Evolutionary conservation across 1,140 invertebrate species (phyloP).

Genomic region (Microplitis demolitor): DNA sequence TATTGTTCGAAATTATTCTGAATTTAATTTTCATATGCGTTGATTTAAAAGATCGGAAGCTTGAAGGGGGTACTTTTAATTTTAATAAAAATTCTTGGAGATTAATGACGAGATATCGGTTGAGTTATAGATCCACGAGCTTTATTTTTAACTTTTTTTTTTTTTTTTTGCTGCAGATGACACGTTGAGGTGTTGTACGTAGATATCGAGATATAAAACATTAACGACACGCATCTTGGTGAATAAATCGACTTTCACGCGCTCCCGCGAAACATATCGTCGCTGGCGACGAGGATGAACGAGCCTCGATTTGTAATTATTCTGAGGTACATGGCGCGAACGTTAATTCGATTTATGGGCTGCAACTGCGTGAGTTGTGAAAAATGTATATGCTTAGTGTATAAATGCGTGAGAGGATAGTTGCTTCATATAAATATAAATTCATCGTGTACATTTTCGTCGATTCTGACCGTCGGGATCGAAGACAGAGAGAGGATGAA

Average conservation of each 20-base stretch:
- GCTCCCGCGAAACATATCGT: neutral
- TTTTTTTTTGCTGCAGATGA: too few species aligned
- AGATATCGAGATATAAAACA: neutral
- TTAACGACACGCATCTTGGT: neutral
- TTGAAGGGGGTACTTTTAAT: too few species aligned
- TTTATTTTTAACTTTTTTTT: too few species aligned
- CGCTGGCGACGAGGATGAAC: neutral
- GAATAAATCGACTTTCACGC: neutral
- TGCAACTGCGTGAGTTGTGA: neutral
- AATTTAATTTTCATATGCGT: too few species aligned
- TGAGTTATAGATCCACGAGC: too few species aligned
- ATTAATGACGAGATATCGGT: conserved; percentile 32
- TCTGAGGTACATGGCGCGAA: neutral
- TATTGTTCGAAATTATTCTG: too few species aligned
- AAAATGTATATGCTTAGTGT: neutral
- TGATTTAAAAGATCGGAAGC: too few species aligned
- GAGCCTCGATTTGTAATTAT: conserved; percentile 21
- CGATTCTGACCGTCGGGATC: too few species aligned
- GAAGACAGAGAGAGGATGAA: too few species aligned
- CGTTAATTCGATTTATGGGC: conserved; percentile 26
- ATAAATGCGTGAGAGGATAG: neutral
- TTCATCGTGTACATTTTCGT: too few species aligned
- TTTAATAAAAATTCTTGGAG: conserved; percentile 30
- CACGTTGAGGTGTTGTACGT: too few species aligned
- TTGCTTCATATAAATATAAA: neutral